Percentiles rank a stretch among this genome's conserved stretches.
phyloP scores from a whole-genome alignment of 1,140 invertebrate genomes.

The Pogonognathellus flavescens region DNA sequence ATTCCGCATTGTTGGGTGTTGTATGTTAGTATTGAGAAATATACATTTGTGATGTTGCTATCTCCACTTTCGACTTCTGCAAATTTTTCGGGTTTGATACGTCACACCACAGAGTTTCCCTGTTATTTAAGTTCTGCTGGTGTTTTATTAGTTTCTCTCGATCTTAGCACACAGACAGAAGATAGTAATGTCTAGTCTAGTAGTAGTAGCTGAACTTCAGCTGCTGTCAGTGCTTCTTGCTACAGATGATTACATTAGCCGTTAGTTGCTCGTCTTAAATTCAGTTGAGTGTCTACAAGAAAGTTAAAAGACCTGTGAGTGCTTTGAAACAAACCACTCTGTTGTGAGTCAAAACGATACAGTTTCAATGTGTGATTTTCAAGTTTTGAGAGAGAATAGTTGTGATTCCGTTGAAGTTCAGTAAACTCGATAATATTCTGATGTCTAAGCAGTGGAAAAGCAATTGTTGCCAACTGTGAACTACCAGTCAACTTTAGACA shows the following conservation, averaged over 20 bases:
- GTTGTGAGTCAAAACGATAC: no score
- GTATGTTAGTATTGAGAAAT: conserved; percentile 7
- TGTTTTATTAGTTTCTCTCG: background rate
- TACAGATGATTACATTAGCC: conserved; percentile 4
- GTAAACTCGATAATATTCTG: conserved; percentile 25
- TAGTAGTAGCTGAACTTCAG: conserved; percentile 16
- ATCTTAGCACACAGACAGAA: background rate
- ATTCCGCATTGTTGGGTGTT: conserved; percentile 38
- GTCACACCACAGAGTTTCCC: conserved; percentile 9
- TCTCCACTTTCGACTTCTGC: background rate
- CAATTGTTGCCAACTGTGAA: conserved; percentile 35
- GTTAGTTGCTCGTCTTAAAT: background rate
- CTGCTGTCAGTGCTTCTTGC: no score
- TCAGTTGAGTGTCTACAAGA: background rate
- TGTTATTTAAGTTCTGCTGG: background rate
- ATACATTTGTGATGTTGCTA: no score
- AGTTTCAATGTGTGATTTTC: conserved; percentile 24
- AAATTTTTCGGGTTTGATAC: conserved; percentile 9
- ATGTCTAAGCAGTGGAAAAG: conserved; percentile 4
- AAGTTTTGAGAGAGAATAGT: conserved; percentile 33
- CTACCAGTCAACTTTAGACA: conserved; percentile 19
- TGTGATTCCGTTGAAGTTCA: conserved; percentile 39
- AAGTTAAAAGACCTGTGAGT: conserved; percentile 23
- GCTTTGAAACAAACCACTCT: conserved; percentile 1
- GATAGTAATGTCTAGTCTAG: background rate